Evolutionary conservation across 2,888 invertebrate species (phyloP).

Genomic region (Apamea sordens): DNA sequence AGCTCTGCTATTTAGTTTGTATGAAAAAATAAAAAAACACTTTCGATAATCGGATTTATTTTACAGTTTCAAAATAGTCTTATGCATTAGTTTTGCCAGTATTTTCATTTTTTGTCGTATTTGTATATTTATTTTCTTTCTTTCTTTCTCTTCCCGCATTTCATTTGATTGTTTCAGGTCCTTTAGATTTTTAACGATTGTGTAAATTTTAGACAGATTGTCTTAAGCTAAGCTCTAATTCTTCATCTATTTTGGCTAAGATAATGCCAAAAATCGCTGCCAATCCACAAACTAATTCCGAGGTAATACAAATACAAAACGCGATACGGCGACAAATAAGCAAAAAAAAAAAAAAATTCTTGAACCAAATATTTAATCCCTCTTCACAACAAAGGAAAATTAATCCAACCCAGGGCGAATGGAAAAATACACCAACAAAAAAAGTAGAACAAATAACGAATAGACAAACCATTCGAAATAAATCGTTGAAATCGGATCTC

Average conservation of each 20-base stretch:
- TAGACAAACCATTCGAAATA: slow-evolving; percentile 54
- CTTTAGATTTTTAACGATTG: background rate
- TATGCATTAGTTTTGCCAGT: too few relatives aligned
- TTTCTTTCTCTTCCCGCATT: background rate
- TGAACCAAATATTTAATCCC: slow-evolving; percentile 30
- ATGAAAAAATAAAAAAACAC: too few relatives aligned
- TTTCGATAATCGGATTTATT: too few relatives aligned
- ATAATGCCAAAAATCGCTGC: background rate
- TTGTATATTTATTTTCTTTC: too few relatives aligned
- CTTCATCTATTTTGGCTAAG: background rate
- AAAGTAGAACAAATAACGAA: slow-evolving; percentile 48
- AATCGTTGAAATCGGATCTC: slow-evolving; percentile 63
- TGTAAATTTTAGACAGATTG: background rate
- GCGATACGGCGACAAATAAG: background rate
- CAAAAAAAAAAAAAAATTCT: slow-evolving; percentile 22
- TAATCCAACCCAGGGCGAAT: slow-evolving; percentile 41
- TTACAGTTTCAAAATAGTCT: too few relatives aligned
- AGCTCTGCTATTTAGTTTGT: too few relatives aligned
- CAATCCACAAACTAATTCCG: slow-evolving; percentile 4
- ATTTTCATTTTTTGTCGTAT: too few relatives aligned
- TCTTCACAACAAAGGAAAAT: slow-evolving; percentile 47
- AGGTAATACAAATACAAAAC: slow-evolving; percentile 15
- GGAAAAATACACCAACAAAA: slow-evolving; percentile 37
- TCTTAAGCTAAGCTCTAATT: background rate
- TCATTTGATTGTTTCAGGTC: background rate